These are phyloP conservation scores for Arbacia lixula DNA, from an alignment of 53 echinoderm and acorn worm species.

Conservation along the genomic window DNA sequence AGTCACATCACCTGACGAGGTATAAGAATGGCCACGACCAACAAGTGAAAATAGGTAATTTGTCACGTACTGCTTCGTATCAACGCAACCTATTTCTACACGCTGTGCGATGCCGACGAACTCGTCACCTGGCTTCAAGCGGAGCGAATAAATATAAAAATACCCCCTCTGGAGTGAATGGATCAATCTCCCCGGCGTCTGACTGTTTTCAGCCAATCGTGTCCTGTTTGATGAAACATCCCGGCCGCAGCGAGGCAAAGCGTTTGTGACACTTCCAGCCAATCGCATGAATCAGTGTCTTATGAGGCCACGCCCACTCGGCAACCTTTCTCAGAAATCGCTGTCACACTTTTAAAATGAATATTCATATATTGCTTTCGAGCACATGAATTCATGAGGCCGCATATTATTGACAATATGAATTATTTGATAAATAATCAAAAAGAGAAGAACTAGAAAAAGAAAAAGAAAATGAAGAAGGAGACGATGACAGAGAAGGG, in stretches of 20 bases:
- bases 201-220: slow-evolving; percentile 42
- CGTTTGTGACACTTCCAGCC: slow-evolving; percentile 59
- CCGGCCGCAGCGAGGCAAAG: slow-evolving; percentile 23
- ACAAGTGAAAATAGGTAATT: slow-evolving; percentile 36
- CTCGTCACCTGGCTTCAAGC: not conserved
- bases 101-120: not conserved
- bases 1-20: not conserved
- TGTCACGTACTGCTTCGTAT: slow-evolving; percentile 5
- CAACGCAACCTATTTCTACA: not conserved
- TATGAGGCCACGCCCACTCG: slow-evolving; percentile 41
- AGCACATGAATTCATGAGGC: no score
- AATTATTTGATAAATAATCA: no score
- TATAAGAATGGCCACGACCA: not conserved
- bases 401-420: no score
- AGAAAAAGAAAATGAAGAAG: no score
- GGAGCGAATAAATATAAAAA: no score
- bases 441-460: no score
- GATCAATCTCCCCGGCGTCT: slow-evolving; percentile 18
- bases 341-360: not conserved
- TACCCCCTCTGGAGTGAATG: slow-evolving; percentile 3
- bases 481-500: no score
- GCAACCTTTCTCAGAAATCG: slow-evolving; percentile 25
- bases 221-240: slow-evolving; percentile 30
- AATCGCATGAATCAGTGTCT: slow-evolving; percentile 58
- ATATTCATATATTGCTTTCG: no score